Evolutionary conservation across 2,888 invertebrate species (phyloP).

Genomic region (Gryllus longicercus): DNA sequence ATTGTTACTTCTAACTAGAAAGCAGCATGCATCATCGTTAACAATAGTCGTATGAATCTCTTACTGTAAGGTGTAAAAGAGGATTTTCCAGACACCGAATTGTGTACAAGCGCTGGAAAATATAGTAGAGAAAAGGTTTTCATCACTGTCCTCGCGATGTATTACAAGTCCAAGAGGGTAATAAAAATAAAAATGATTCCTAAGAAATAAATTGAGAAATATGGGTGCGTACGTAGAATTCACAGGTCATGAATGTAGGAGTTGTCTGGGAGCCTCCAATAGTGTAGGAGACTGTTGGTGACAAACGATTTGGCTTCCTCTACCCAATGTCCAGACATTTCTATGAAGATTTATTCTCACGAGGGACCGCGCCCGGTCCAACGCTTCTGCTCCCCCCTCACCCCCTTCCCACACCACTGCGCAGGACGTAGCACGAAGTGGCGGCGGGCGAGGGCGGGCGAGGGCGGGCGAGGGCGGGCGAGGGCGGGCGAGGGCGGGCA

Average conservation of each 20-base stretch:
- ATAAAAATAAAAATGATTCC: constrained; percentile 3
- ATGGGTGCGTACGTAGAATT: neutral
- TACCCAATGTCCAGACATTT: neutral
- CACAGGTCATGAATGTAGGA: neutral
- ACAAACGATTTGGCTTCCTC: neutral
- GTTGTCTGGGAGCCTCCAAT: neutral
- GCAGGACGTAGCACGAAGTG: neutral
- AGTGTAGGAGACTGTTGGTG: neutral
- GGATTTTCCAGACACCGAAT: too few relatives aligned
- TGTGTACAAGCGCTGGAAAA: too few relatives aligned
- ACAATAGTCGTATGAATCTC: too few relatives aligned
- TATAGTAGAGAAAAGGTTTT: too few relatives aligned
- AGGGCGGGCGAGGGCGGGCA: too few relatives aligned
- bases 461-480: too few relatives aligned
- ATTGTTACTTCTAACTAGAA: too few relatives aligned
- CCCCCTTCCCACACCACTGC: neutral
- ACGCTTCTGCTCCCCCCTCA: neutral
- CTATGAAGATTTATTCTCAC: neutral
- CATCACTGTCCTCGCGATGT: too few relatives aligned
- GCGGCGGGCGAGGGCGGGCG: too few relatives aligned
- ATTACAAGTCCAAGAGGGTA: neutral
- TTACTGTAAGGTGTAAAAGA: too few relatives aligned
- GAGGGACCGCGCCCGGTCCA: neutral
- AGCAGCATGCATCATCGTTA: too few relatives aligned
- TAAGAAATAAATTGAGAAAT: neutral